Base-by-base conservation (phyloP, 2,797 vertebrate genomes). In the Tarsius wallacei region DNA sequence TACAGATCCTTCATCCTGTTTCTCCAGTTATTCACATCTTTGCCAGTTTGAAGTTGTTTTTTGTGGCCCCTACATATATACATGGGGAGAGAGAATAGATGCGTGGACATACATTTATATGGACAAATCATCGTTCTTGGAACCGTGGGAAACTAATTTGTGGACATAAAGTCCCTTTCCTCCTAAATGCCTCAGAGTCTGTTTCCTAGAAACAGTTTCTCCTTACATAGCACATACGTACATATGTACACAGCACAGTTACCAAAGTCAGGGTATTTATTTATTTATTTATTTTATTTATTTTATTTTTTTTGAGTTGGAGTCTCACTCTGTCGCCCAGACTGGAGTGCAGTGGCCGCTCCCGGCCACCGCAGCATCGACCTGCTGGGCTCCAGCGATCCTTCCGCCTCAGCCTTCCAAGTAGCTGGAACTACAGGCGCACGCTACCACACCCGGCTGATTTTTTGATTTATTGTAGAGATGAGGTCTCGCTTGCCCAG, bases 81-180 rank as follows among this genome's bases (percentile, higher is more conserved):
- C 13, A 55, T 19, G 24, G 59, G 59, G 7, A 28, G 4, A 57
- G 13, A 31, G 21, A 42, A 1, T 11, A 16, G 12, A 22, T 28
- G 0, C 1, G 0, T 5, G 0, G 15, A 7, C 47, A 10, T 36
- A 17, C n/a, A 31, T 51, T 42, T 57, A 47, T 51, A 22, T 80
- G 13, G 66, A 26, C 61, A 8, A 15, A 70, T 1, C 19, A 49
- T 36, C 13, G 5, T 31, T 90, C 74, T 80, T 22, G 42, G n/a
- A 66, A 55, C n/a, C 64, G 14, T 59, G 53, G 22, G n/a, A 55
- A 17, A 64, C n/a, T 63, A 51, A 17, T 74, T 83, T 42, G 8
- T 73, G 53, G 26, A 22, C 57, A 17, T 64, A 24, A 64, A 55
- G 26, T 28, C 19, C 17, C 55, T 84, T 83, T 63, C 21, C 42